Evolutionary conservation across 2,888 invertebrate genomes (phyloP).

Genomic region (Girardia tigrina): DNA sequence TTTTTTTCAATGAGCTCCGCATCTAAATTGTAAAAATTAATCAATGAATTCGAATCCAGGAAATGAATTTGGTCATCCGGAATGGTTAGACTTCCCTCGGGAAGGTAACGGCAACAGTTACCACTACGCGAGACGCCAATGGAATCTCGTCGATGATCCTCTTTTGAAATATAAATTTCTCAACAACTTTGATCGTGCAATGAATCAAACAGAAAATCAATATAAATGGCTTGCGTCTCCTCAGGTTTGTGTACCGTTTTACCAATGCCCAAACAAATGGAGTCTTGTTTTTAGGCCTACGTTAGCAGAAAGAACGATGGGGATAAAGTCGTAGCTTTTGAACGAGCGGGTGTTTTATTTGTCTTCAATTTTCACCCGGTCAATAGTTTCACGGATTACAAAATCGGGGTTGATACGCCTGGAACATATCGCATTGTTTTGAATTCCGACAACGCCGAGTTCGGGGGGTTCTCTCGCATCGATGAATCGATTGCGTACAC

Average conservation of each 20-base stretch:
- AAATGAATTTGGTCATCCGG: constrained; percentile 98
- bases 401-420: constrained; percentile 68
- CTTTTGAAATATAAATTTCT: constrained; percentile 78
- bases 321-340: constrained; percentile 85
- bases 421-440: constrained; percentile 71
- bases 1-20: too few species aligned
- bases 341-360: constrained; percentile 74
- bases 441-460: constrained; percentile 63
- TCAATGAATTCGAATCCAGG: constrained; percentile 54
- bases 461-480: constrained; percentile 66
- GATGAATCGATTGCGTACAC: constrained; percentile 57
- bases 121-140: constrained; percentile 93
- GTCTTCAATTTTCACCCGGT: constrained; percentile 85
- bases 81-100: constrained; percentile 97
- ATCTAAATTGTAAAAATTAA: too few species aligned
- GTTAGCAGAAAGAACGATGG: constrained; percentile 86
- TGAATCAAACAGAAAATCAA: constrained; percentile 72
- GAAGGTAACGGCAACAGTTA: constrained; percentile 85
- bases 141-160: constrained; percentile 76
- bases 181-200: constrained; percentile 76
- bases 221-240: constrained; percentile 66
- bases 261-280: too few species aligned
- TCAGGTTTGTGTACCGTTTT: constrained; percentile 40
- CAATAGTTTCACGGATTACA: constrained; percentile 82
- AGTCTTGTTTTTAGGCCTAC: constrained; percentile 58